A percentile compares a stretch with the other conserved stretches of the same genome.
phyloP scores from a whole-genome alignment of 2,888 invertebrate genomes.

The Lithodes maja region DNA sequence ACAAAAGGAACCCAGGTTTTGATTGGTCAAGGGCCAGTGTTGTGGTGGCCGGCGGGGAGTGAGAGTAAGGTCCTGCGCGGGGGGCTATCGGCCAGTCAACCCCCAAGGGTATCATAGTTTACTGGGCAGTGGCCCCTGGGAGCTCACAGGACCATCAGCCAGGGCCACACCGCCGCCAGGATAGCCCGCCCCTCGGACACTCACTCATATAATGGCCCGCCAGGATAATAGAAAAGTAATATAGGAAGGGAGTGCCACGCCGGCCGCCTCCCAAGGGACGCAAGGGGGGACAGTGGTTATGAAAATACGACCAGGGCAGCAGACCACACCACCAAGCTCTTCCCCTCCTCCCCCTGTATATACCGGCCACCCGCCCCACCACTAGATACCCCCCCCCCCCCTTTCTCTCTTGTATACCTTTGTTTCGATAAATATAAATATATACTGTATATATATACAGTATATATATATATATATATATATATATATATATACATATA shows the following conservation, averaged over 20 bases:
- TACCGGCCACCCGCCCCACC: not conserved
- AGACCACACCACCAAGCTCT: not conserved
- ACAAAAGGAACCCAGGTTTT: slow-evolving; percentile 28
- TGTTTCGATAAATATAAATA: too few relatives aligned
- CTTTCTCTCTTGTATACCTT: too few relatives aligned
- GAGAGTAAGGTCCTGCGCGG: slow-evolving; percentile 9
- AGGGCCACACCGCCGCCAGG: slow-evolving; percentile 53
- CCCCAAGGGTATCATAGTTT: slow-evolving; percentile 64
- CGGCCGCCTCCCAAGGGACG: slow-evolving; percentile 25
- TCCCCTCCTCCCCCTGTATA: not conserved
- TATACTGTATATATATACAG: too few relatives aligned
- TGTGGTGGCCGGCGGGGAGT: slow-evolving; percentile 29
- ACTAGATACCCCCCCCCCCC: too few relatives aligned
- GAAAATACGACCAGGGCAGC: slow-evolving; percentile 50
- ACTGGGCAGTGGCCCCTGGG: slow-evolving; percentile 64
- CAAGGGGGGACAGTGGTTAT: slow-evolving; percentile 57
- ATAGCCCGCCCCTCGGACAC: slow-evolving; percentile 55
- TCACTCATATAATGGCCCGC: slow-evolving; percentile 68
- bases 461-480: too few relatives aligned
- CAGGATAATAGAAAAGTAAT: slow-evolving; percentile 69
- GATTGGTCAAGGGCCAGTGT: slow-evolving; percentile 45
- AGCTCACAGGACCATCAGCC: slow-evolving; percentile 37
- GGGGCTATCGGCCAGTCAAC: slow-evolving; percentile 35
- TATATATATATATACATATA: too few relatives aligned
- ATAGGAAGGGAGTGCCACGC: slow-evolving; percentile 52